Conservation (phyloP, 2,888 invertebrate species). For the Isoperla grammatica region DNA sequence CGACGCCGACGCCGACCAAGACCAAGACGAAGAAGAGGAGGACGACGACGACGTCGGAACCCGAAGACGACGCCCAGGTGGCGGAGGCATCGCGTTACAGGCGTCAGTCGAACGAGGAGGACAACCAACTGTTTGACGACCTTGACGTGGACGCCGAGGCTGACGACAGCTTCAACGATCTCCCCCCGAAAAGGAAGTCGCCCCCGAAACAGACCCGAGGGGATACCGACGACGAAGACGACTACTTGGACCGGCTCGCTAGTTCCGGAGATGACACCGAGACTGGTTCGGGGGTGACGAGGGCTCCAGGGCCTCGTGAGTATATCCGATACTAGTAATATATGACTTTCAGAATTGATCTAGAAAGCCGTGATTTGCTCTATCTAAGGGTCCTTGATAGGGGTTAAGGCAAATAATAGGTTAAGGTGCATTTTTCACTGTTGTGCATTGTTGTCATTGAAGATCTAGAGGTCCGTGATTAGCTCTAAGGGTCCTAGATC, state of each 20-base stretch:
- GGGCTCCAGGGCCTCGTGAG: background rate
- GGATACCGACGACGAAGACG: conserved; percentile 1
- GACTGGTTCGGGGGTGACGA: background rate
- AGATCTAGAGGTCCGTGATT: too few relatives aligned
- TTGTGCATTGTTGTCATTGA: too few relatives aligned
- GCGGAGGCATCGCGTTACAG: background rate
- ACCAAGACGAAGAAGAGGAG: conserved; percentile 5
- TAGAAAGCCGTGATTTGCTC: too few relatives aligned
- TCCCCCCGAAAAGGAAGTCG: background rate
- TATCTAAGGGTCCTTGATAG: too few relatives aligned
- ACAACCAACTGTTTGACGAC: too few relatives aligned
- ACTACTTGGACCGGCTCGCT: too few relatives aligned
- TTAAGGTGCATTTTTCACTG: too few relatives aligned
- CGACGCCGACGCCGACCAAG: conserved; percentile 7
- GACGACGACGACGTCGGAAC: conserved; percentile 7
- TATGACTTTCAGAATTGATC: too few relatives aligned
- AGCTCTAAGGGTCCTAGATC: too few relatives aligned
- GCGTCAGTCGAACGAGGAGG: background rate
- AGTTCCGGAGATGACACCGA: background rate
- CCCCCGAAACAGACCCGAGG: background rate
- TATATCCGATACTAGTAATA: too few relatives aligned
- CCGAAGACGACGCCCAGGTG: background rate
- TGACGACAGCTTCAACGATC: conserved; percentile 23
- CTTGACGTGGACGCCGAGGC: background rate
- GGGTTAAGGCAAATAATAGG: too few relatives aligned